phyloP scores from a whole-genome alignment of 2,113 vertebrate species.

The Sander vitreus region DNA sequence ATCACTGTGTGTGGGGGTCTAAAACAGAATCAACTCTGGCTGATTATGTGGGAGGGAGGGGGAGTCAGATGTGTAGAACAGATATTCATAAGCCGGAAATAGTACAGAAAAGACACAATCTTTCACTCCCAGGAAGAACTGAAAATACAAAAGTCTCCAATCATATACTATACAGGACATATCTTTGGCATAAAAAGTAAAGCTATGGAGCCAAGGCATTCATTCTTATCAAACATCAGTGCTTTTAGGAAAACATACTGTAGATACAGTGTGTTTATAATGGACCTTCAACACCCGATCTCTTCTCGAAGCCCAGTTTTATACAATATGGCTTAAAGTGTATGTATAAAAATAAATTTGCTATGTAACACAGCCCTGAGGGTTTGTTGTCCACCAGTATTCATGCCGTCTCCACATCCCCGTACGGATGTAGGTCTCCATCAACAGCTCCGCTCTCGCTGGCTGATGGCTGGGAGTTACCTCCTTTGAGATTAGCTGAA shows the following conservation, averaged over 20 bases:
- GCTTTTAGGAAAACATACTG: constrained; percentile 94
- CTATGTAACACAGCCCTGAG: constrained; percentile 94
- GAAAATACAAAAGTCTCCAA: constrained; percentile 65
- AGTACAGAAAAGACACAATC: constrained; percentile 69
- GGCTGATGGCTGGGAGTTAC: constrained; percentile 59
- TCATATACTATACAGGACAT: constrained; percentile 61
- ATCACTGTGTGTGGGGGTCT: constrained; percentile 3
- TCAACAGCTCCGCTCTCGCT: constrained; percentile 78
- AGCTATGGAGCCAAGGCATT: constrained; percentile 73
- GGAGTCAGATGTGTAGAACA: constrained; percentile 48
- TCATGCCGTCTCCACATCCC: constrained; percentile 88
- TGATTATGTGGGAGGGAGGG: constrained; percentile 38
- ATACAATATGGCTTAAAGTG: constrained; percentile 91
- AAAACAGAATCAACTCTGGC: constrained; percentile 32
- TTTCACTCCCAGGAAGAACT: constrained; percentile 63
- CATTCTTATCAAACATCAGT: constrained; percentile 91
- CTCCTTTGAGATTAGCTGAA: constrained; percentile 79
- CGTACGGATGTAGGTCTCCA: constrained; percentile 83
- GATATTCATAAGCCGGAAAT: constrained; percentile 57
- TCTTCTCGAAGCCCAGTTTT: constrained; percentile 87
- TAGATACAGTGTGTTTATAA: constrained; percentile 89
- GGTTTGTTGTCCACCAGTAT: constrained; percentile 87
- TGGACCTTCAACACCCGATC: constrained; percentile 85
- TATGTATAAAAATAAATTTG: constrained; percentile 97
- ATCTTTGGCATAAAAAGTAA: constrained; percentile 70